Evolutionary conservation across 2,888 invertebrate genomes (phyloP), one percentile per base, ranked within the genome.

Genomic region (Malacosoma neustria): DNA sequence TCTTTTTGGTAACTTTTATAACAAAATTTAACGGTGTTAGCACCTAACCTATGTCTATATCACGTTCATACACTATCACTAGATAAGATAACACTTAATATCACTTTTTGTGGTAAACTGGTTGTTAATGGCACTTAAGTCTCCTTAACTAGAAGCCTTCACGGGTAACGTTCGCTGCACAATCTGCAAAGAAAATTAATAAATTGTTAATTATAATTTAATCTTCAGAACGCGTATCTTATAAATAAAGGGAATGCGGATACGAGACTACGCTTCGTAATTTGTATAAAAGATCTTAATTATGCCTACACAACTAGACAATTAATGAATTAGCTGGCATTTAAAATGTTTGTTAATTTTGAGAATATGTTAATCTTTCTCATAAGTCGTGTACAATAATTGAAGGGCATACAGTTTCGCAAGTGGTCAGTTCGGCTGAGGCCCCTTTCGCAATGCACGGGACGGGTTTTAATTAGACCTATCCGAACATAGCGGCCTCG

Each of bases 21-120:
- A 63, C 72, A 72, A 73, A 73, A 67, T 65, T 61, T 61, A 69
- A 45, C 53, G 57, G 50, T 49, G 51, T 66, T 64, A 72, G 64
- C 72, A 72, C 70, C 67, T 71, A 68, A 61, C 46, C 70, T 77
- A 76, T 61, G 67, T 68, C 57, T 66, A 64, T 75, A 80, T 80
- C 79, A 77, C 79, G 67, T 56, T 69, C 68, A 65, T 54, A 59
- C 70, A 72, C 74, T 80, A 77, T 63, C 67, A 73, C 76, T 77
- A 72, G 51, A 52, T 56, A 61, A 61, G 48, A 54, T 76, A 76
- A 61, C 49, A 62, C 73, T 81, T 74, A 79, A 80, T 84, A 84
- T 84, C 84, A 84, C 84, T 81, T 72, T 53, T 64, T 71, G 65
- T 74, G 84, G 82, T 84, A 80, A 81, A 75, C 82, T 77, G 72